Evolutionary conservation across 2,888 invertebrate species (phyloP), one percentile per base, ranked within the genome.

Genomic region (Mimumesa dahlbomi): DNA sequence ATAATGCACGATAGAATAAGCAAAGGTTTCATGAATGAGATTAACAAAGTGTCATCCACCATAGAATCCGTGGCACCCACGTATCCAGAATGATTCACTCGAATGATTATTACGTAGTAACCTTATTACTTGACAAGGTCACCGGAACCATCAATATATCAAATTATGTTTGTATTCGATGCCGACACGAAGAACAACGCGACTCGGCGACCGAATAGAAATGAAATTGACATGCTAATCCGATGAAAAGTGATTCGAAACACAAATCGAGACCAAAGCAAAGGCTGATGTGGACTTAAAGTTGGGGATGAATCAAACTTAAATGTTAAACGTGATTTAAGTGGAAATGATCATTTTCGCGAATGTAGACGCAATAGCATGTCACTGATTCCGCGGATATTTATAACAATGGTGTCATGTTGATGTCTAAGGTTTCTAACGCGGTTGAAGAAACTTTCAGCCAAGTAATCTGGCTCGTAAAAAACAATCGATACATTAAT

Each of bases 161-260:
- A 58, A 38, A 62, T 76, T 63, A 52, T 19, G 21, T 59, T 53
- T 38, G n/a, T n/a, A n/a, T n/a, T n/a, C n/a, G n/a, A n/a, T n/a
- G n/a, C n/a, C n/a, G n/a, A n/a, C n/a, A n/a, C n/a, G n/a, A n/a
- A n/a, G n/a, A n/a, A n/a, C n/a, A n/a, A n/a, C n/a, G n/a, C n/a
- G n/a, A n/a, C n/a, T n/a, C n/a, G n/a, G n/a, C n/a, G n/a, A n/a
- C n/a, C n/a, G n/a, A n/a, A n/a, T n/a, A n/a, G n/a, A n/a, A n/a
- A n/a, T n/a, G n/a, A n/a, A n/a, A n/a, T n/a, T n/a, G n/a, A n/a
- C n/a, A n/a, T n/a, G n/a, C n/a, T n/a, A n/a, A n/a, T n/a, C n/a
- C n/a, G n/a, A n/a, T n/a, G n/a, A n/a, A n/a, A n/a, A n/a, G n/a
- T n/a, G n/a, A n/a, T n/a, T n/a, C n/a, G n/a, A n/a, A n/a, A n/a